Conservation (phyloP, 2,113 vertebrate species). For the Rhabdomys dilectus region DNA sequence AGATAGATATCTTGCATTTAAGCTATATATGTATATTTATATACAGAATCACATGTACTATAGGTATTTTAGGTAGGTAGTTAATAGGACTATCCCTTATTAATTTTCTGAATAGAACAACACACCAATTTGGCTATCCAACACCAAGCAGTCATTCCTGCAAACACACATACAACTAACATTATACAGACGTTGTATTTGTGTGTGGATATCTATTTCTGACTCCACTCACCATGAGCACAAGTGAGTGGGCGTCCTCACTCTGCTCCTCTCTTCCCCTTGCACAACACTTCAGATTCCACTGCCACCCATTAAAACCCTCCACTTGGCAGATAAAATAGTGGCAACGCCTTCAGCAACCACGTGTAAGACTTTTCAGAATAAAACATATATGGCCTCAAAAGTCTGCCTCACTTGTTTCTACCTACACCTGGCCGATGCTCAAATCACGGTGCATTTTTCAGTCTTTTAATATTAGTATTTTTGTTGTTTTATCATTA, state of each 20-base stretch:
- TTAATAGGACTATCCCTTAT: neutral
- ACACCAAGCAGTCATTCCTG: neutral
- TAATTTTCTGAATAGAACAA: neutral
- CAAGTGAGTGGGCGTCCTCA: too few species aligned
- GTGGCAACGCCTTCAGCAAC: constrained; percentile 14
- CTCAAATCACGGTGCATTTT: neutral
- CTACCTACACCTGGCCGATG: neutral
- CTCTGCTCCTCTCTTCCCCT: neutral
- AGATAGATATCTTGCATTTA: neutral
- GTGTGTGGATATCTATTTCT: neutral
- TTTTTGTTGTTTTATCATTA: neutral
- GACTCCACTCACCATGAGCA: neutral
- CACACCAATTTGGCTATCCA: neutral
- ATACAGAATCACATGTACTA: neutral
- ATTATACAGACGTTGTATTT: neutral
- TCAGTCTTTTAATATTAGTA: neutral
- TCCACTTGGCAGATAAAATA: neutral
- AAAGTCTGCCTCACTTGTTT: neutral
- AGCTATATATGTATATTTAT: neutral
- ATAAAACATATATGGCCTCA: constrained; percentile 18
- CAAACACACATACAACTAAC: neutral
- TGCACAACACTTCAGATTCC: neutral
- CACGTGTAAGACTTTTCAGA: neutral
- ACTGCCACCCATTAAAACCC: neutral
- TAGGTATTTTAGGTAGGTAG: neutral